Evolutionary conservation across 2,113 vertebrate genomes (phyloP), one percentile per base, ranked within the genome.

Genomic region (Balaeniceps rex): DNA sequence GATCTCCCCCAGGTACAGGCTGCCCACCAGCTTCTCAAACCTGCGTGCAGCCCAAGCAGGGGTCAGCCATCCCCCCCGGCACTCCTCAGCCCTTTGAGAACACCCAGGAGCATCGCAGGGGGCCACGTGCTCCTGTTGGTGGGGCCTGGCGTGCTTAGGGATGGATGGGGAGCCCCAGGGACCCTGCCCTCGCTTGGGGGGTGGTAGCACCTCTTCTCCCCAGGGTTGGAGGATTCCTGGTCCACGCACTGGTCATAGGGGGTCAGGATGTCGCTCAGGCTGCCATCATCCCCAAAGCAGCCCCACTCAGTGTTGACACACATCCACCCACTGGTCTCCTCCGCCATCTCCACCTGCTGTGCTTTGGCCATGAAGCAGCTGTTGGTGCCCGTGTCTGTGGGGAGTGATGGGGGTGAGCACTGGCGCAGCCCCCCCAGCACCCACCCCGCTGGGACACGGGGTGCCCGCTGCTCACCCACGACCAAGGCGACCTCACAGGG

Each of bases 11-110:
- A 99, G 65, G 91, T 99, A 99, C 94, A 99, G 94, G 23, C 97
- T 97, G 25, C 99, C 98, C 84, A 99, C 97, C 98, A 99, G 96
- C 98, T 99, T 99, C 97, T 99, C 99, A 97, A 99, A 99, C 68
- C 99, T 99, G 93, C 0, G 0, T 22, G 33, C 21, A 75, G 38
- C 36, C 78, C 77, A 33, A 55, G 34, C 11, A 13, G 24, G 8
- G 29, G 40, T 91, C 61, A 83, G 33, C 19, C 2, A 0, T 38
- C n/a, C 31, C 8, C 46, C 34, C 46, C 18, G 4, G 76, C 54
- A 57, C 14, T 40, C 46, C 22, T 68, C 1, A 5, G 70, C 63
- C 58, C 49, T 86, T 79, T 69, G 29, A 74, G 46, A 78, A 40
- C 64, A 87, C 14, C 24, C 65, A 66, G 23, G 21, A 87, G 60